Evolutionary conservation across 2,113 vertebrate species (phyloP), one percentile per base, ranked within the genome.

Genomic region (Rhinopomastus cyanomelas): DNA sequence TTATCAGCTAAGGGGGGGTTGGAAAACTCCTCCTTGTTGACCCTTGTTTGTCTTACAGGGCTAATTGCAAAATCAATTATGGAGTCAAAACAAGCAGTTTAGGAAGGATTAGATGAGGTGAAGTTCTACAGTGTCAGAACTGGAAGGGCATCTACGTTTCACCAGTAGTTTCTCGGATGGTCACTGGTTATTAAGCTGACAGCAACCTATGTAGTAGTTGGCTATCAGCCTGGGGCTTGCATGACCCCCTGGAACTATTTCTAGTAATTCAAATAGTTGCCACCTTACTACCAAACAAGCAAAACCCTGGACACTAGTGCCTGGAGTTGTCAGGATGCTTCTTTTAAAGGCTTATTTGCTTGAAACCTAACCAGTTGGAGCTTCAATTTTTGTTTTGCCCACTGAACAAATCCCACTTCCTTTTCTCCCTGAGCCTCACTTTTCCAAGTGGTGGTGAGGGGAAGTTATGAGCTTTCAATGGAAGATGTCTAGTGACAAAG

Each of bases 31-130:
- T 87, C 66, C 42, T 71, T 81, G 25, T 46, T 82, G 66, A 64
- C 67, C 34, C 66, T 52, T 44, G 25, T 48, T n/a, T 51, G 29
- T 56, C 32, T 32, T 74, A 69, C 92, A 39, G 60, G 29, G 29
- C 56, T 91, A 75, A 89, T 89, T 66, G 65, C 49, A 91, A 81
- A 85, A 81, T 87, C 67, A 55, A 1, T 46, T 77, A 67, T 69
- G 36, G 75, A 60, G 64, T 74, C 51, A 76, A 84, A 88, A 32
- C 61, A 76, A 71, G 57, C 39, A 81, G 62, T 68, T 69, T 76
- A 80, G 57, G 74, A 65, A 74, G 65, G 71, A 32, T 82, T 85
- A 87, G 46, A 51, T 52, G 44, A 46, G 82, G 30, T 80, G 30
- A 72, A 85, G 27, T 34, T 51, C 39, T 19, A 7, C 11, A 9